Percentiles rank a stretch among this genome's conserved stretches.
Evolutionary conservation across 2,113 vertebrate genomes (phyloP).

Genomic region (Phaetusa simplex): DNA sequence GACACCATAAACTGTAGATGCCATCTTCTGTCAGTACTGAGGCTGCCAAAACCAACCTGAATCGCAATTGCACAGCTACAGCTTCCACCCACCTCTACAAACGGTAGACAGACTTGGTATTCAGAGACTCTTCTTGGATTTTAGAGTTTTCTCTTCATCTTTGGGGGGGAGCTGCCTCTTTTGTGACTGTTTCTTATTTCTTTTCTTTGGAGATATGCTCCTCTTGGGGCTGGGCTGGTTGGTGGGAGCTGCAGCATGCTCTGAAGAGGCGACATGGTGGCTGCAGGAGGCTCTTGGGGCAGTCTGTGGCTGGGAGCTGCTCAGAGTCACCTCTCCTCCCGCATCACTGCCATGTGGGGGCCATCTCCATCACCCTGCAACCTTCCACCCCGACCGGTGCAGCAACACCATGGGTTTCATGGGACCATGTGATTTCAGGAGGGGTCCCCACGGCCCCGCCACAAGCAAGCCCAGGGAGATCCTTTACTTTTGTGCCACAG

Average conservation of each 20-base stretch:
- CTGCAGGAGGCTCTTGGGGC: neutral
- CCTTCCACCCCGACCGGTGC: fast-evolving
- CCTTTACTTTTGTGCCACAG: neutral
- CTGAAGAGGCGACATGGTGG: fast-evolving
- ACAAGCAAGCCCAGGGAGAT: fast-evolving
- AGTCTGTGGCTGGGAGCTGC: neutral
- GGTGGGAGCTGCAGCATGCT: neutral
- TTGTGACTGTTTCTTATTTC: neutral
- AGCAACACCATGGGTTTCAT: neutral
- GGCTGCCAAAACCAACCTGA: neutral
- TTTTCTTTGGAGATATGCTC: neutral
- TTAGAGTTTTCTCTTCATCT: neutral
- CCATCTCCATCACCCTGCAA: neutral
- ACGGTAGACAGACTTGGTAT: neutral
- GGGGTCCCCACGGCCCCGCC: fast-evolving
- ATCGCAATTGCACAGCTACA: neutral
- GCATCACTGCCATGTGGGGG: too few species aligned
- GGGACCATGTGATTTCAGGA: neutral
- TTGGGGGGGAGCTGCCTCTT: neutral
- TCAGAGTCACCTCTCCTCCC: neutral
- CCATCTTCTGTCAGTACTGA: neutral
- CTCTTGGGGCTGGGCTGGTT: neutral
- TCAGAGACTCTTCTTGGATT: neutral
- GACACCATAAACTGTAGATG: neutral
- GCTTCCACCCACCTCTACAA: neutral